Conservation (phyloP, 2,888 invertebrate species). For the Epistrophella euchroma region DNA sequence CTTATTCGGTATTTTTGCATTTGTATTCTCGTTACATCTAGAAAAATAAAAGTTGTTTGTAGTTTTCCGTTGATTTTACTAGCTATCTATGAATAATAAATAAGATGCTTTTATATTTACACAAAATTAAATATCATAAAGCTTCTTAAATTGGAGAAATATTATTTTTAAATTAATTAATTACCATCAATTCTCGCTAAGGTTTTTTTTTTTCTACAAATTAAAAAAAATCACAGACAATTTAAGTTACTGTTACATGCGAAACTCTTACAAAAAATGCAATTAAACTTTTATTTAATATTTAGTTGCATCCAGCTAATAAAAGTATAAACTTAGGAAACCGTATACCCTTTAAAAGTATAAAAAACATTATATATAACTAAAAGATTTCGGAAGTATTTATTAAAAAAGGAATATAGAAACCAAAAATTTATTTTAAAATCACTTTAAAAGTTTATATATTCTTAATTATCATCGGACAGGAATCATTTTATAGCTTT, state of each 20-base stretch:
- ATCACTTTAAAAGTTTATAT: background rate
- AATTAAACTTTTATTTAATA: too few species aligned
- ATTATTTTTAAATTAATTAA: background rate
- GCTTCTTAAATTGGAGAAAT: background rate
- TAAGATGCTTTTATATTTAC: background rate
- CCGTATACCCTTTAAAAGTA: background rate
- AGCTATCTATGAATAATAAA: background rate
- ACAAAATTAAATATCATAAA: background rate
- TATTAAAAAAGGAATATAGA: background rate
- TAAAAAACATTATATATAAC: background rate
- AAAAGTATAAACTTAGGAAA: background rate
- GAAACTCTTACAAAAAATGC: too few species aligned
- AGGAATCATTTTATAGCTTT: background rate
- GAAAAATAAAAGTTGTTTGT: background rate
- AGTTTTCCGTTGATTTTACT: background rate
- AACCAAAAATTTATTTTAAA: background rate
- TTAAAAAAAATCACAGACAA: background rate
- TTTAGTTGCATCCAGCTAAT: background rate
- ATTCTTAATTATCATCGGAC: background rate
- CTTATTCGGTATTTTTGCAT: background rate
- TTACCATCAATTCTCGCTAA: background rate
- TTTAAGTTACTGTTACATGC: background rate
- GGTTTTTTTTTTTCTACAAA: background rate
- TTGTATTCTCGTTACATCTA: background rate
- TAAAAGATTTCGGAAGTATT: background rate